A percentile compares a stretch with the other conserved stretches of the same genome.
These are phyloP conservation scores for Sebastes fasciatus DNA, from an alignment of 2,113 vertebrate species.

Conservation along the genomic window DNA sequence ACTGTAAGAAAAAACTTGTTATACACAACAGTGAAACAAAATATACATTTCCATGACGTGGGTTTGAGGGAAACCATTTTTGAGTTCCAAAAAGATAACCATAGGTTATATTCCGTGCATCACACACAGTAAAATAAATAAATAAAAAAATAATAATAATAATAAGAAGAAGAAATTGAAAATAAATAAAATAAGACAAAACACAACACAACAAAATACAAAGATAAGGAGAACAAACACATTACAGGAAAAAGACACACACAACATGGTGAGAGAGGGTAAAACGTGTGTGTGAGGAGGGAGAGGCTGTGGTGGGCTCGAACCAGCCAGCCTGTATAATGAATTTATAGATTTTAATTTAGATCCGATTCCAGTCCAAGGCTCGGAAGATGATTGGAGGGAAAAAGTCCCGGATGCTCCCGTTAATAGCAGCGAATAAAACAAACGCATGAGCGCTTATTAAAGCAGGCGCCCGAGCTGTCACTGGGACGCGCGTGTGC, in stretches of 20 bases:
- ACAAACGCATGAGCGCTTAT: conserved; percentile 14
- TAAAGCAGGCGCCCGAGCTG: not conserved
- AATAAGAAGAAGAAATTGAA: too few species aligned
- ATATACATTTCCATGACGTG: too few species aligned
- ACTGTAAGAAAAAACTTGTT: not conserved
- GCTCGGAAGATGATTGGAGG: conserved; percentile 31
- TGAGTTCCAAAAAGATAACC: not conserved
- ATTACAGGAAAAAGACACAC: too few species aligned
- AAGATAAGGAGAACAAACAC: too few species aligned
- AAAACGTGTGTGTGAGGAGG: too few species aligned
- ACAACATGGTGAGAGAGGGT: too few species aligned
- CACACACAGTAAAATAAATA: not conserved
- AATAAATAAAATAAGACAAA: too few species aligned
- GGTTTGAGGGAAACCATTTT: not conserved
- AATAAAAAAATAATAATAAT: not conserved
- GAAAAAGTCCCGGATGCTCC: conserved; percentile 36
- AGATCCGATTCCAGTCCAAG: conserved; percentile 49
- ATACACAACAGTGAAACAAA: not conserved
- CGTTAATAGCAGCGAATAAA: conserved; percentile 2
- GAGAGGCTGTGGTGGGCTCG: not conserved
- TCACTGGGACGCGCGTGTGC: not conserved
- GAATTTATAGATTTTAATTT: conserved; percentile 75
- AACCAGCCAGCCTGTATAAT: conserved; percentile 28
- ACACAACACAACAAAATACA: too few species aligned
- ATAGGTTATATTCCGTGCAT: not conserved